These are phyloP conservation scores for Drosophila parthenogenetica DNA, from an alignment of 2,888 invertebrate genomes.

Conservation along the genomic window DNA sequence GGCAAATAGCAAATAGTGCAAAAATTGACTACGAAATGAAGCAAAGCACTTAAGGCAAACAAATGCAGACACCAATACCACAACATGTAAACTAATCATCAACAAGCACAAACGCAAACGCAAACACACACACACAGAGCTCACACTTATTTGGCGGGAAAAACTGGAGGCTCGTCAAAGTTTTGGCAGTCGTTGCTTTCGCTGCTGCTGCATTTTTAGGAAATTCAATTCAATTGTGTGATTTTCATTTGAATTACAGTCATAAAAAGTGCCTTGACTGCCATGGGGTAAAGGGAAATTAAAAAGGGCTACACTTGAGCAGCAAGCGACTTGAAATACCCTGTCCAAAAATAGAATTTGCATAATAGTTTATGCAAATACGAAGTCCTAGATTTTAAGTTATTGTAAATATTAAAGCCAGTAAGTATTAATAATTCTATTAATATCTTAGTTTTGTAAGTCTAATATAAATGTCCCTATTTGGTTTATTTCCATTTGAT, in stretches of 20 bases:
- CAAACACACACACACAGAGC: constrained; percentile 50
- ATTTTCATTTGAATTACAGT: constrained; percentile 74
- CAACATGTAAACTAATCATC: constrained; percentile 67
- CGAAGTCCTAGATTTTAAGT: too few species aligned
- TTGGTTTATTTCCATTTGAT: too few species aligned
- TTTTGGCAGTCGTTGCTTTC: constrained; percentile 48
- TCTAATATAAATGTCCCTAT: too few species aligned
- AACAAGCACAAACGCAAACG: constrained; percentile 48
- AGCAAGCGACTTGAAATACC: too few species aligned
- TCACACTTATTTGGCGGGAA: constrained; percentile 27
- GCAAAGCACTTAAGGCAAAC: constrained; percentile 45
- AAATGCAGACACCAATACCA: constrained; percentile 49
- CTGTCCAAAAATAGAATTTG: too few species aligned
- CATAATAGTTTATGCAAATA: too few species aligned
- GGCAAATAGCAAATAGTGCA: constrained; percentile 18
- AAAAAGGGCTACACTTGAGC: neutral
- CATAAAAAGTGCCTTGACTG: constrained; percentile 41
- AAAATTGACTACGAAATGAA: constrained; percentile 32
- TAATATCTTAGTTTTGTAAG: too few species aligned
- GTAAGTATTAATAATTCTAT: too few species aligned
- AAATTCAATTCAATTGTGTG: constrained; percentile 76
- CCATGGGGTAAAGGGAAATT: neutral
- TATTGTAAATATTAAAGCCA: too few species aligned
- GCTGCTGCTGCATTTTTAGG: constrained; percentile 40
- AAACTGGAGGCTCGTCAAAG: constrained; percentile 67